Percentiles rank a stretch among this genome's conserved stretches.
phyloP scores from a whole-genome alignment of 2,888 invertebrate genomes.

The Gymnocheta viridis region DNA sequence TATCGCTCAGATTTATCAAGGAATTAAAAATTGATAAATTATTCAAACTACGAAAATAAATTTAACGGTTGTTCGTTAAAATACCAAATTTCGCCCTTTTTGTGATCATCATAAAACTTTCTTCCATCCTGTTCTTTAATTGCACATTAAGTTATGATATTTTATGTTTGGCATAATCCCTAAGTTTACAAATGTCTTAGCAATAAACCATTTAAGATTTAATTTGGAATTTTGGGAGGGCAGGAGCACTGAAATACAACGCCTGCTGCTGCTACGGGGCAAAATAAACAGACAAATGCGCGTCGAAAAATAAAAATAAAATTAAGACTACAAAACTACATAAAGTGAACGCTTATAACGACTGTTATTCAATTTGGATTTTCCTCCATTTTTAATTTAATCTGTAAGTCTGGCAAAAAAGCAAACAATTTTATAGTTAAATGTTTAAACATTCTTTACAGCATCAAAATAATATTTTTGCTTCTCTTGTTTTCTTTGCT shows the following conservation, averaged over 20 bases:
- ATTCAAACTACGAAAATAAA: too few species aligned
- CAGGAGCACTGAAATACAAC: background rate
- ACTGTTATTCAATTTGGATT: constrained; percentile 55
- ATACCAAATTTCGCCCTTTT: background rate
- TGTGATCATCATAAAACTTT: background rate
- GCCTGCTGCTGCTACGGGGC: constrained; percentile 45
- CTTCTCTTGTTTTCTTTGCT: background rate
- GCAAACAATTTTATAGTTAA: constrained; percentile 45
- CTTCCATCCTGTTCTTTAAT: background rate
- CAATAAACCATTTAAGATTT: constrained; percentile 50
- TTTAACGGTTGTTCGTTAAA: background rate
- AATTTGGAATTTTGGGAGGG: constrained; percentile 24
- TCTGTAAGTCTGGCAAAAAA: constrained; percentile 43
- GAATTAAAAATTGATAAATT: too few species aligned
- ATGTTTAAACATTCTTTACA: constrained; percentile 46
- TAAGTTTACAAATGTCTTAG: constrained; percentile 44
- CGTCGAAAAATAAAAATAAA: background rate
- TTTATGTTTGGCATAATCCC: constrained; percentile 18
- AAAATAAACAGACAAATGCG: constrained; percentile 38
- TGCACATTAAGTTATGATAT: background rate
- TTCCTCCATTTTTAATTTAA: constrained; percentile 55
- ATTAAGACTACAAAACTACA: constrained; percentile 3
- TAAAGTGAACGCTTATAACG: constrained; percentile 10
- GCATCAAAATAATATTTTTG: constrained; percentile 33
- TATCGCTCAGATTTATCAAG: background rate